Evolutionary conservation across 2,113 vertebrate genomes (phyloP).

Genomic region (Ochotona princeps): DNA sequence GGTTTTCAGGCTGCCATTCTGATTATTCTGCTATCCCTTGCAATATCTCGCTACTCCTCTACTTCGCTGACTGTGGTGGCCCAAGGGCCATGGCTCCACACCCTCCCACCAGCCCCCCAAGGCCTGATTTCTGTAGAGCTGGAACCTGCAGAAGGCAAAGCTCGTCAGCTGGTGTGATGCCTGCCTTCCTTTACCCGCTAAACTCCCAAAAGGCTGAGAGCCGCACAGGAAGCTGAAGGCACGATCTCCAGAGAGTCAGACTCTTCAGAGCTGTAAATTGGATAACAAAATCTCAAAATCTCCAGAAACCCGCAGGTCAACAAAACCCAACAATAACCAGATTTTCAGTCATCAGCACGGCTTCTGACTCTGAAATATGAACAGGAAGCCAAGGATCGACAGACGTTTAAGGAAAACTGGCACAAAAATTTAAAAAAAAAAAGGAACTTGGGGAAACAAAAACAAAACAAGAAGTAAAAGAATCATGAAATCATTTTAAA

Average conservation of each 20-base stretch:
- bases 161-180: not conserved
- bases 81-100: not conserved
- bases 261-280: not conserved
- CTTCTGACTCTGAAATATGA: constrained; percentile 1
- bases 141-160: not conserved
- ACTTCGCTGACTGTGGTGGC: not conserved
- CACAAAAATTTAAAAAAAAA: not conserved
- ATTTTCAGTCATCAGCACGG: not conserved
- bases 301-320: not conserved
- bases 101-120: not conserved
- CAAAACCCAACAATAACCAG: not conserved
- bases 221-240: not conserved
- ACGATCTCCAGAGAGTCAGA: not conserved
- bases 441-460: not conserved
- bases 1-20: not conserved
- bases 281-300: not conserved
- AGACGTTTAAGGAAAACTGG: not conserved
- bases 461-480: not conserved
- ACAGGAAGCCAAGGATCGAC: not conserved
- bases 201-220: not conserved
- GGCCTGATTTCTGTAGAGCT: not conserved
- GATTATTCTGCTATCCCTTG: not conserved
- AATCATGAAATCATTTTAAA: not conserved
- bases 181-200: not conserved
- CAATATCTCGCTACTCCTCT: not conserved